phyloP scores from a whole-genome alignment of 2,888 invertebrate genomes.

The Erebia palarica region DNA sequence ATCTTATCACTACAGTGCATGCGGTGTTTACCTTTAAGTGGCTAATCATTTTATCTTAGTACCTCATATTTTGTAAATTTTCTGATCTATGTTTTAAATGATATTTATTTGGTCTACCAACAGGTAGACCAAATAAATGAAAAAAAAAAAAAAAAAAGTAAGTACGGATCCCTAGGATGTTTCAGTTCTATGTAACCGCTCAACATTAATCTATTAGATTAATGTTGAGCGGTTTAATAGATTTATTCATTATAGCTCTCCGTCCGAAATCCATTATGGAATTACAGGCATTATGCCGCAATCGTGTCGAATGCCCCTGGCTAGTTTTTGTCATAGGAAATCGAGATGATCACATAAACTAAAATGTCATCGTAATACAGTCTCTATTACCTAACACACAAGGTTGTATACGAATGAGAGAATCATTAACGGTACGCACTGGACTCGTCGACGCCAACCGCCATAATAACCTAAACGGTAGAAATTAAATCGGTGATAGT shows the following conservation, averaged over 20 bases:
- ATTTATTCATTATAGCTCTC: slow-evolving; percentile 51
- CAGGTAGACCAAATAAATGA: too few species aligned
- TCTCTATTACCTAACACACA: not conserved
- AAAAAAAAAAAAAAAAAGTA: too few species aligned
- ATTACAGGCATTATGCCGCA: slow-evolving; percentile 48
- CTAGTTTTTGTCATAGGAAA: slow-evolving; percentile 14
- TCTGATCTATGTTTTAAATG: too few species aligned
- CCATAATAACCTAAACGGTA: slow-evolving; percentile 15
- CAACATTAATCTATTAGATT: slow-evolving; percentile 7
- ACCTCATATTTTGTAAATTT: too few species aligned
- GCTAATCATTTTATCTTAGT: too few species aligned
- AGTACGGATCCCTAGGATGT: not conserved
- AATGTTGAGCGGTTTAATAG: slow-evolving; percentile 47
- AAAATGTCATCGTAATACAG: not conserved
- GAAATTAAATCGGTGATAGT: slow-evolving; percentile 11
- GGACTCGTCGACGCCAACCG: slow-evolving; percentile 1
- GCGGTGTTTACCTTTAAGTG: too few species aligned
- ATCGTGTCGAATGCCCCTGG: slow-evolving; percentile 27
- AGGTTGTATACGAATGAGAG: not conserved
- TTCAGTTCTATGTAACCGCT: slow-evolving; percentile 1
- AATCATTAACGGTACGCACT: slow-evolving; percentile 6
- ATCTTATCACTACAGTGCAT: too few species aligned
- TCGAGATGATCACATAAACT: slow-evolving; percentile 6
- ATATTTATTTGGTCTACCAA: too few species aligned
- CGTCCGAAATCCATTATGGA: slow-evolving; percentile 42